Base-by-base conservation (phyloP, 2,888 invertebrate species). In the Globia sparganii region DNA sequence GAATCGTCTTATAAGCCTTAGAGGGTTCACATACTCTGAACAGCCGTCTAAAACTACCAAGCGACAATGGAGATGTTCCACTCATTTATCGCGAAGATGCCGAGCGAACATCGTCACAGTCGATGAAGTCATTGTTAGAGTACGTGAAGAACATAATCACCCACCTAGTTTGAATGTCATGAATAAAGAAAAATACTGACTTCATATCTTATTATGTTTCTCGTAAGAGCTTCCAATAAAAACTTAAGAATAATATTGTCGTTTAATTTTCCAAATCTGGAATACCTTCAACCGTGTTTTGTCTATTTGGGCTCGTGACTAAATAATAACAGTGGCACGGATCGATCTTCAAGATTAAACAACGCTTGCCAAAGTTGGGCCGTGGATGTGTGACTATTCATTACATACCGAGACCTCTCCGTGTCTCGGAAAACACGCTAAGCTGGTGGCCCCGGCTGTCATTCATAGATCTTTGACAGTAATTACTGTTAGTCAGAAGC, bases 21-120 rank as follows among this genome's bases (percentile, higher is more conserved):
- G 82, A 5, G 91, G 91, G 0, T 94, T 90, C 74, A 93, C 91
- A 0, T 94, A 92, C 76, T 89, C 64, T 65, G 80, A 78, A 8
- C 79, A 62, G 0, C 83, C 86, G 0, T 81, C 87, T 1, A 87
- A 73, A 49, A 80, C 84, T 0, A 0, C 18, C 9, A 92, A 89
- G 53, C 68, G 77, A 0, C 81, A 92, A 18, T 94, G 94, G 94
- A 84, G 89, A 6, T 94, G 94, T 72, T 94, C 94, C 0, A 94
- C 94, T 0, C 92, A 94, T 76, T 68, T 43, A 8, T 83, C 84
- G 1, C 78, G 78, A 28, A 91, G 92, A 0, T 94, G 94, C 75
- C 83, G 77, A 64, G 93, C 93, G 0, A 83, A 69, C 4, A 46
- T 93, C 0, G 73, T 88, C 62, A 93, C 92, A 0, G 31, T 91